These are phyloP conservation scores for Odontocerum albicorne DNA, from an alignment of 2,888 invertebrate genomes.

Conservation along the genomic window DNA sequence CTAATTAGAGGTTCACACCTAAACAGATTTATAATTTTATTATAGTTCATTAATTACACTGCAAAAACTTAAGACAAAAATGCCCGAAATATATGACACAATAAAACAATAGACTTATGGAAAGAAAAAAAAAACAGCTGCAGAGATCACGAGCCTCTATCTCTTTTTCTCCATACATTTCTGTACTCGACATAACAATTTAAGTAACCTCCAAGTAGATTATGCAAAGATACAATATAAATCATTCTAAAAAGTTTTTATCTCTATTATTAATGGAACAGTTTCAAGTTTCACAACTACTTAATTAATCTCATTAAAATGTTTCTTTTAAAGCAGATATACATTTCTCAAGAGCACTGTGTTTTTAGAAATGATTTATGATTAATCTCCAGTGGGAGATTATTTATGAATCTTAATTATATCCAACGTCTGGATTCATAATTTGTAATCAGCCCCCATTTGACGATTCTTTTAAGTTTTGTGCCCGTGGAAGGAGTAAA, in stretches of 20 bases:
- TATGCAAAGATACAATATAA: conserved; percentile 4
- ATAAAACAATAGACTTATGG: no score
- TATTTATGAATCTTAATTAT: conserved; percentile 33
- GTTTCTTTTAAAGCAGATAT: conserved; percentile 22
- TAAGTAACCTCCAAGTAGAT: no score
- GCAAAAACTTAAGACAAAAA: no score
- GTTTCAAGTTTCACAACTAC: conserved; percentile 19
- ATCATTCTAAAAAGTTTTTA: conserved; percentile 16
- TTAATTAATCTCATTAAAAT: conserved; percentile 26
- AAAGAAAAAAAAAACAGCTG: no score
- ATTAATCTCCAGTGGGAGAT: conserved; percentile 15
- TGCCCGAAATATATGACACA: no score
- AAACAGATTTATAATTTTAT: no score
- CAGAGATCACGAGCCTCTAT: no score
- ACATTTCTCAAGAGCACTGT: conserved; percentile 14
- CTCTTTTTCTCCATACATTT: no score
- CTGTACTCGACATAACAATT: no score
- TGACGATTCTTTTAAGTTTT: conserved; percentile 28
- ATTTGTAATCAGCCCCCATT: conserved; percentile 34
- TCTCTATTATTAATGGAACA: conserved; percentile 20
- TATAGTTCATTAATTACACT: no score
- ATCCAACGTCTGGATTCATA: conserved; percentile 31
- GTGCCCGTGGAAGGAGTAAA: conserved; percentile 24
- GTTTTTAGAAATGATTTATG: conserved; percentile 28
- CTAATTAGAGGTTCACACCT: no score